Conservation (phyloP, 92 coral and sea anemone genomes). For the Siderastrea siderea region DNA sequence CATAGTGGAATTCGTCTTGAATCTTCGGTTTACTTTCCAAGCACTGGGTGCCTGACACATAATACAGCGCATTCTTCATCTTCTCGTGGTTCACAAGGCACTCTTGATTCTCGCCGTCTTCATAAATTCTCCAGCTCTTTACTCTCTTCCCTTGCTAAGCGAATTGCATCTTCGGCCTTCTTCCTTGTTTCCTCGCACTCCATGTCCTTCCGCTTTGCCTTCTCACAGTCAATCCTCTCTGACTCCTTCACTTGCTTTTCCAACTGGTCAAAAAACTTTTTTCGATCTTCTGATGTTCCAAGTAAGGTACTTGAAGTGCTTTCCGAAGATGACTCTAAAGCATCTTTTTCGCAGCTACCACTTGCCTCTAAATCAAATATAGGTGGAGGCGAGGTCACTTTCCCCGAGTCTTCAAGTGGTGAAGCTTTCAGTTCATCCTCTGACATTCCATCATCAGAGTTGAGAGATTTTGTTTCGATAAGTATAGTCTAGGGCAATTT, state of each 20-base stretch:
- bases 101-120: not conserved
- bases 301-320: not conserved
- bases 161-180: not conserved
- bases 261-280: not conserved
- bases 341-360: not conserved
- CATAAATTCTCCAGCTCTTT: slow-evolving; percentile 19
- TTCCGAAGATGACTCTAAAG: no score
- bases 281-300: not conserved
- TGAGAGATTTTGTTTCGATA: not conserved
- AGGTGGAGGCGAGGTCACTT: not conserved
- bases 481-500: not conserved
- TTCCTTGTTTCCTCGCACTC: not conserved
- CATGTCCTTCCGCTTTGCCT: not conserved
- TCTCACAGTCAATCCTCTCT: not conserved
- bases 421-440: not conserved
- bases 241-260: not conserved
- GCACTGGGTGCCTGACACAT: slow-evolving; percentile 7
- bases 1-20: not conserved
- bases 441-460: not conserved
- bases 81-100: slow-evolving; percentile 5
- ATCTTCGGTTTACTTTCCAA: slow-evolving; percentile 18
- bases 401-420: not conserved
- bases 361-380: not conserved
- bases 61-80: slow-evolving; percentile 11
- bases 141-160: not conserved